Conservation (phyloP, 2,888 invertebrate species). For the Sicus ferrugineus region DNA sequence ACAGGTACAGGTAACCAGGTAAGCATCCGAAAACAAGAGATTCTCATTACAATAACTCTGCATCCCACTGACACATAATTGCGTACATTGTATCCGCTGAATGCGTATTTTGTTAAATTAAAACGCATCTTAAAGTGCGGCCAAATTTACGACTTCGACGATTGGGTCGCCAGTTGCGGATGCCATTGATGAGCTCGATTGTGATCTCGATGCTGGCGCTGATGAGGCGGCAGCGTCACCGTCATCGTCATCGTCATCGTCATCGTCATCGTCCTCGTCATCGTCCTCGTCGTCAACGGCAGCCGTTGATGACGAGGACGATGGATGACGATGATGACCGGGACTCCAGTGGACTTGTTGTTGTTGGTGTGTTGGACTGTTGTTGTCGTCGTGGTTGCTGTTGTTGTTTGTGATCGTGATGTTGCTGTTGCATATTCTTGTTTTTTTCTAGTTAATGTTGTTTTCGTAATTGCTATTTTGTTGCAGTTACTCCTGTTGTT, state of each 20-base stretch:
- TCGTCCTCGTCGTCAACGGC: neutral
- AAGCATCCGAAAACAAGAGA: constrained; percentile 23
- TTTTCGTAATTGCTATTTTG: no score
- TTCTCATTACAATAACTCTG: constrained; percentile 32
- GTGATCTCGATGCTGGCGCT: neutral
- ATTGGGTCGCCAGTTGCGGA: neutral
- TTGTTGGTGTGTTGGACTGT: neutral
- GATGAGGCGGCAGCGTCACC: no score
- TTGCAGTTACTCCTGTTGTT: no score
- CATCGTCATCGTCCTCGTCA: no score
- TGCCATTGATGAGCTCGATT: constrained; percentile 4
- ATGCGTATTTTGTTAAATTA: constrained; percentile 24
- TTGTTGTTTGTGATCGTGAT: no score
- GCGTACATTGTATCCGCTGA: constrained; percentile 12
- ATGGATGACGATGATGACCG: neutral
- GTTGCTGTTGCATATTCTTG: no score
- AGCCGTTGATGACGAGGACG: neutral
- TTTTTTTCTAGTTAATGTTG: no score
- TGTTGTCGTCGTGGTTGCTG: neutral
- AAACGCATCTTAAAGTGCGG: constrained; percentile 27
- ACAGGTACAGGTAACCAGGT: neutral
- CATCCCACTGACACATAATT: constrained; percentile 8
- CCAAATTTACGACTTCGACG: constrained; percentile 22
- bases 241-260: no score
- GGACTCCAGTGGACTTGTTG: neutral